phyloP scores from a whole-genome alignment of 1,140 invertebrate genomes.

The Psilanteris sp. region DNA sequence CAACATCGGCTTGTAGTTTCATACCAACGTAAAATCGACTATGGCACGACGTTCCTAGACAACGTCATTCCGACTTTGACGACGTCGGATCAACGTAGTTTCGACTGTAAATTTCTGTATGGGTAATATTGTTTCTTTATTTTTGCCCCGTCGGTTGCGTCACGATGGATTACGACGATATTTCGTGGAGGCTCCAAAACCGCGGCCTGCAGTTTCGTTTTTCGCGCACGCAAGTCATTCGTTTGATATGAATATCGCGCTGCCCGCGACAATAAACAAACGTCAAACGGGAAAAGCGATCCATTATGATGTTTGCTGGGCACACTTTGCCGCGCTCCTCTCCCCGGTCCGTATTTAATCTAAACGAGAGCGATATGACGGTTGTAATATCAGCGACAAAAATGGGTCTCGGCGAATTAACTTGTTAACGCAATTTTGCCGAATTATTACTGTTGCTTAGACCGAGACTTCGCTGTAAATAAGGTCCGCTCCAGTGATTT shows the following conservation, averaged over 20 bases:
- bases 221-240: conserved; percentile 46
- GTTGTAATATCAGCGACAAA: conserved; percentile 28
- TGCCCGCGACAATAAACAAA: conserved; percentile 46
- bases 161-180: conserved; percentile 47
- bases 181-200: conserved; percentile 52
- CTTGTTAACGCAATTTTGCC: conserved; percentile 16
- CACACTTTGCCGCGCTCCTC: conserved; percentile 38
- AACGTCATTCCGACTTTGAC: too few relatives aligned
- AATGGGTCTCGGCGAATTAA: conserved; percentile 35
- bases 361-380: conserved; percentile 54
- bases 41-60: too few relatives aligned
- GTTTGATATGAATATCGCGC: conserved; percentile 53
- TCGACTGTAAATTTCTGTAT: too few relatives aligned
- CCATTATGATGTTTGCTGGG: conserved; percentile 59
- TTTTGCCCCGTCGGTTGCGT: conserved; percentile 44
- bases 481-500: too few relatives aligned
- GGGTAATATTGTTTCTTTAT: too few relatives aligned
- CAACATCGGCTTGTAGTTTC: too few relatives aligned
- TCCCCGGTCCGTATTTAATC: conserved; percentile 49
- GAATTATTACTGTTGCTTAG: too few relatives aligned
- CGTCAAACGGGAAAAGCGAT: conserved; percentile 37
- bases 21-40: too few relatives aligned
- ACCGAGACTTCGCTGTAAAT: too few relatives aligned
- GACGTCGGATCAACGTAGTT: too few relatives aligned
- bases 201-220: conserved; percentile 47